Evolutionary conservation across 2,113 vertebrate species (phyloP).

Genomic region (Hippocampus comes): DNA sequence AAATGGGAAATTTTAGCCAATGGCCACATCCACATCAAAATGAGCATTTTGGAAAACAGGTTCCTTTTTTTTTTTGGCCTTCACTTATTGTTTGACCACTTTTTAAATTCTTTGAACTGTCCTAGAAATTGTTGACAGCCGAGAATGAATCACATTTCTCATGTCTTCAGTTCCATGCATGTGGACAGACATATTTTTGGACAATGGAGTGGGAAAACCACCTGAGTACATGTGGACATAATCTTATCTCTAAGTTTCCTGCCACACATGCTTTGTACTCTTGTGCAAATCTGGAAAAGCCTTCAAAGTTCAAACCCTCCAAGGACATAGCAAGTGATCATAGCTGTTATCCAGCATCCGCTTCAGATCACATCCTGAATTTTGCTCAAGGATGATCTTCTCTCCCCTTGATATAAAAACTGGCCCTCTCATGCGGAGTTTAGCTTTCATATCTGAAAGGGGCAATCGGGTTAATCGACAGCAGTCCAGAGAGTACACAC

Average conservation of each 20-base stretch:
- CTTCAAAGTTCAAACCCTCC: not conserved
- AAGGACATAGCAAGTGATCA: not conserved
- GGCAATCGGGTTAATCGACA: not conserved
- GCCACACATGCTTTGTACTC: not conserved
- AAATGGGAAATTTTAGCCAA: not conserved
- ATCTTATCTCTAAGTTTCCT: not conserved
- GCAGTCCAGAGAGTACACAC: not conserved
- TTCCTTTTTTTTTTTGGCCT: not conserved
- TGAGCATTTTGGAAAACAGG: not conserved
- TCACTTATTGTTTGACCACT: not conserved
- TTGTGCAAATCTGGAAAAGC: not conserved
- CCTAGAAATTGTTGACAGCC: constrained; percentile 2
- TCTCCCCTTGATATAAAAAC: not conserved
- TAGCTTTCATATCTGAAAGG: not conserved
- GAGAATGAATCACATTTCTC: not conserved
- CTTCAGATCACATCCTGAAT: constrained; percentile 1
- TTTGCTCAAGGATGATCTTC: not conserved
- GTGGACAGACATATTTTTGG: not conserved
- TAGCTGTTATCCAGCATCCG: not conserved
- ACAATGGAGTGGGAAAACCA: not conserved
- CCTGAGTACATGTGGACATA: not conserved
- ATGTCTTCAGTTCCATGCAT: not conserved
- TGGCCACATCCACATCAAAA: not conserved
- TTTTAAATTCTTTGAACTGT: not conserved
- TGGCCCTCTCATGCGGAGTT: not conserved